Evolutionary conservation across 1,140 invertebrate genomes (phyloP).

Genomic region (Neodiprion virginianus): DNA sequence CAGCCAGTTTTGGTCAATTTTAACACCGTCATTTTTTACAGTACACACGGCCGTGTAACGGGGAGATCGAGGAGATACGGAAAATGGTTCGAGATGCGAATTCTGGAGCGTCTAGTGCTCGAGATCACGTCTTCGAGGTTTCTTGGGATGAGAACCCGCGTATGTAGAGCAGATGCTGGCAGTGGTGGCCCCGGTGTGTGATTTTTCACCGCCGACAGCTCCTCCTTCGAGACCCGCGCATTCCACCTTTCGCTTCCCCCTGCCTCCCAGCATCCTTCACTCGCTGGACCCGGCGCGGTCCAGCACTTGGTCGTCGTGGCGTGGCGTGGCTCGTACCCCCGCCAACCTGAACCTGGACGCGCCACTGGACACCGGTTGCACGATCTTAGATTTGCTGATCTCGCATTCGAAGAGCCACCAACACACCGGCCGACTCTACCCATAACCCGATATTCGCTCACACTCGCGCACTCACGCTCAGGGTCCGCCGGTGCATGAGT

Average conservation of each 20-base stretch:
- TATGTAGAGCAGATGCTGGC: conserved; percentile 56
- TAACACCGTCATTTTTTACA: no score
- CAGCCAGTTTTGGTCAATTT: no score
- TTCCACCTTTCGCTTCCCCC: conserved; percentile 33
- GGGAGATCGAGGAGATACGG: no score
- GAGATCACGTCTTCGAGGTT: neutral
- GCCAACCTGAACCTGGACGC: conserved; percentile 37
- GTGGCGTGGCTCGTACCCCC: conserved; percentile 20
- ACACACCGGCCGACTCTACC: conserved; percentile 18
- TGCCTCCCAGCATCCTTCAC: conserved; percentile 34
- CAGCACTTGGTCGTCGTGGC: conserved; percentile 11
- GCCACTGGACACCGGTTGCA: conserved; percentile 46
- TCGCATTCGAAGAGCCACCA: conserved; percentile 36
- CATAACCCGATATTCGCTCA: no score
- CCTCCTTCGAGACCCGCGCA: conserved; percentile 45
- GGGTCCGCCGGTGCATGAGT: no score
- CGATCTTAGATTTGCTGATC: conserved; percentile 49
- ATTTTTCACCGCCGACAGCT: conserved; percentile 56
- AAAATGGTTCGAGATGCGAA: no score
- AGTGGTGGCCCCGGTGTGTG: conserved; percentile 46
- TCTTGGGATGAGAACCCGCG: conserved; percentile 49
- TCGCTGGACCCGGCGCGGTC: conserved; percentile 29
- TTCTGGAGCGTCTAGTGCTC: no score
- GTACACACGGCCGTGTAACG: no score
- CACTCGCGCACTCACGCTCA: no score